Evolutionary conservation across 2,113 vertebrate genomes (phyloP).

Genomic region (Glaucidium brasilianum): DNA sequence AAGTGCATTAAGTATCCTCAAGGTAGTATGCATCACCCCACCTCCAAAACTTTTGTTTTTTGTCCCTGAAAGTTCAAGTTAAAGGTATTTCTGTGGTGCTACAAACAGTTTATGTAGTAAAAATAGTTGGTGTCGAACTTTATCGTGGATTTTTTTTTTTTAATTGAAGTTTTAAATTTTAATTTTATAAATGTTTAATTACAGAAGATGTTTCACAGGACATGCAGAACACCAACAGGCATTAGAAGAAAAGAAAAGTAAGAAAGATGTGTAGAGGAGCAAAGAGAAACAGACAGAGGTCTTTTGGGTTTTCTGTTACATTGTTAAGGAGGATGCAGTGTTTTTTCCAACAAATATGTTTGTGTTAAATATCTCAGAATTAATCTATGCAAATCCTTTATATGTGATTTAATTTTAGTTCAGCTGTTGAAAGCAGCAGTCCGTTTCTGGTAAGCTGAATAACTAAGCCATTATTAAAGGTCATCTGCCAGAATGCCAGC

Average conservation of each 20-base stretch:
- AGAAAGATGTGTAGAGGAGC: no score
- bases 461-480: not conserved
- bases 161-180: not conserved
- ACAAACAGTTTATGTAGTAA: not conserved
- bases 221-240: not conserved
- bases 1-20: not conserved
- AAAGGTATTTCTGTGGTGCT: not conserved
- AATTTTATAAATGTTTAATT: not conserved
- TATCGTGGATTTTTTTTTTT: not conserved
- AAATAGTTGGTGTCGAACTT: not conserved
- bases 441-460: not conserved
- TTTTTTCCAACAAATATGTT: not conserved
- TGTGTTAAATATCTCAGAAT: not conserved
- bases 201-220: not conserved
- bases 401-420: not conserved
- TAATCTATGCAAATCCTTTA: not conserved
- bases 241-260: not conserved
- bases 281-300: not conserved
- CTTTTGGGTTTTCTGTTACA: not conserved
- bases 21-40: accelerated
- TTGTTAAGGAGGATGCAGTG: not conserved
- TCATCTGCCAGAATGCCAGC: not conserved
- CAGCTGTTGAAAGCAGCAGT: not conserved
- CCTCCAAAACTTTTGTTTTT: not conserved
- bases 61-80: not conserved